A percentile compares a stretch with the other conserved stretches of the same genome.
Evolutionary conservation across 2,888 invertebrate genomes (phyloP).

Genomic region (Amphimallon solstitiale): DNA sequence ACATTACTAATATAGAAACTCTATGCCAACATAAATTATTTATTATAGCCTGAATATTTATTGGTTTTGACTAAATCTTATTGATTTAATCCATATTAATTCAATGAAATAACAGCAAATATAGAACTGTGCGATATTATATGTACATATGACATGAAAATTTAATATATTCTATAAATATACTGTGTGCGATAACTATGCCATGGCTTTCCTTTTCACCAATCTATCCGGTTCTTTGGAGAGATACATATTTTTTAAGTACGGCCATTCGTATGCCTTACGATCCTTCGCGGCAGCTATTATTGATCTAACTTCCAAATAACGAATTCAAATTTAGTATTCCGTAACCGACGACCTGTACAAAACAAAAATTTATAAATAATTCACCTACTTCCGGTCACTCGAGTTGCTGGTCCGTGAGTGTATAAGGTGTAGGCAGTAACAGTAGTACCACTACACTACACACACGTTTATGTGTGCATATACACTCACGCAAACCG

Average conservation of each 20-base stretch:
- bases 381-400: slow-evolving; percentile 38
- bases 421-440: slow-evolving; percentile 27
- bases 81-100: too few relatives aligned
- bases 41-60: too few relatives aligned
- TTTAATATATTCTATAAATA: too few relatives aligned
- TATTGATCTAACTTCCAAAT: slow-evolving; percentile 32
- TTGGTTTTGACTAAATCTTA: too few relatives aligned
- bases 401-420: slow-evolving; percentile 24
- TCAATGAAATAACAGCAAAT: too few relatives aligned
- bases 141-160: too few relatives aligned
- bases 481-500: slow-evolving; percentile 24
- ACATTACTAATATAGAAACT: too few relatives aligned
- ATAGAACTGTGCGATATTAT: too few relatives aligned
- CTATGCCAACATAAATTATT: too few relatives aligned
- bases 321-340: slow-evolving; percentile 30
- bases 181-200: too few relatives aligned
- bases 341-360: slow-evolving; percentile 27
- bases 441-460: slow-evolving; percentile 17
- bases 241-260: neutral
- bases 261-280: slow-evolving; percentile 15
- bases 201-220: neutral
- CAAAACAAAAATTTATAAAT: slow-evolving; percentile 37
- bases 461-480: slow-evolving; percentile 18
- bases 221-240: neutral
- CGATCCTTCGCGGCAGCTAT: slow-evolving; percentile 5